These are phyloP conservation scores for Cactoblastis cactorum DNA, from an alignment of 2,888 invertebrate genomes.

Conservation along the genomic window DNA sequence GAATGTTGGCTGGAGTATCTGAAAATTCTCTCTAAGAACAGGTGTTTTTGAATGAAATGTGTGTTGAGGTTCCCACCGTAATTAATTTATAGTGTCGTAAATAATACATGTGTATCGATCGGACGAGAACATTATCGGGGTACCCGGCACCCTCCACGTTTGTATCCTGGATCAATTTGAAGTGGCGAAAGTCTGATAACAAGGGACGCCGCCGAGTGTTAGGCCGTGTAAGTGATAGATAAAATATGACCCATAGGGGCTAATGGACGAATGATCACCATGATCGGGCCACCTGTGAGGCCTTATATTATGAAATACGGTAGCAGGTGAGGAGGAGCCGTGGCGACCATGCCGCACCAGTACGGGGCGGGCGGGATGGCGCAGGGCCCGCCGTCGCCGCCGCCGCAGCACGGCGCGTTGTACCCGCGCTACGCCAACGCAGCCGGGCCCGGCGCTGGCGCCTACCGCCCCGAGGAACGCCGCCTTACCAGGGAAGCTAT, in stretches of 20 bases:
- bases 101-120: constrained; percentile 76
- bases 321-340: constrained; percentile 65
- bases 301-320: constrained; percentile 45
- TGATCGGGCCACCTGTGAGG: constrained; percentile 27
- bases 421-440: constrained; percentile 83
- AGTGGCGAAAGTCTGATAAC: constrained; percentile 20
- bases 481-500: constrained; percentile 94
- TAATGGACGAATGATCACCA: constrained; percentile 22
- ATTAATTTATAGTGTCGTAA: constrained; percentile 73
- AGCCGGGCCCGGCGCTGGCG: constrained; percentile 78
- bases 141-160: constrained; percentile 25
- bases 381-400: constrained; percentile 88
- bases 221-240: constrained; percentile 25
- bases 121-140: constrained; percentile 33
- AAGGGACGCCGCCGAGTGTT: constrained; percentile 34
- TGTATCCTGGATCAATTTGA: constrained; percentile 6
- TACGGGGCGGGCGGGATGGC: constrained; percentile 87
- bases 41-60: constrained; percentile 87
- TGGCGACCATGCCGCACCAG: constrained; percentile 88
- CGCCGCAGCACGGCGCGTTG: constrained; percentile 76
- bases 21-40: constrained; percentile 86
- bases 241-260: constrained; percentile 17
- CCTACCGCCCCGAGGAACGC: constrained; percentile 88
- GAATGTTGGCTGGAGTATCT: constrained; percentile 79
- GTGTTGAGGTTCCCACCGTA: constrained; percentile 73